These are phyloP conservation scores for Agrotis exclamationis DNA, from an alignment of 2,888 invertebrate genomes.

Conservation along the genomic window DNA sequence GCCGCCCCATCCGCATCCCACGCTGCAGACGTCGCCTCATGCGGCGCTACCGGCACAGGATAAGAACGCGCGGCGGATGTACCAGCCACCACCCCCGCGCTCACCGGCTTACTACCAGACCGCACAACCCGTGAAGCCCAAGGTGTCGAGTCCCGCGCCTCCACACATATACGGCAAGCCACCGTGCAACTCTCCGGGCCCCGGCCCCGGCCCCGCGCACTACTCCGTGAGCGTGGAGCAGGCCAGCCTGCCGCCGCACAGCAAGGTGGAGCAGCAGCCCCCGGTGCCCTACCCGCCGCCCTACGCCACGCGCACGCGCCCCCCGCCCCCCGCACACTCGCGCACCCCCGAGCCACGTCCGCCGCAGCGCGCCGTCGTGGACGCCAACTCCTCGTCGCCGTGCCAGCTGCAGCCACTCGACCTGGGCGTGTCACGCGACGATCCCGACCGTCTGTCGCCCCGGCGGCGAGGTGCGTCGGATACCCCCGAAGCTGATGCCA, in stretches of 20 bases:
- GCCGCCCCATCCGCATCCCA: conserved; percentile 89
- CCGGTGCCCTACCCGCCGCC: conserved; percentile 85
- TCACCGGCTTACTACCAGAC: conserved; percentile 88
- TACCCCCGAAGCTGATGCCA: conserved; percentile 92
- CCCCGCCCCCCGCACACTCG: conserved; percentile 91
- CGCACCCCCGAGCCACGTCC: conserved; percentile 90
- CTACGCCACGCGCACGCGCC: conserved; percentile 80
- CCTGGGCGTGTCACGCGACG: conserved; percentile 93
- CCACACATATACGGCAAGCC: conserved; percentile 94
- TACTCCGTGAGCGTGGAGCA: conserved; percentile 83
- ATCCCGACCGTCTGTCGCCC: conserved; percentile 91
- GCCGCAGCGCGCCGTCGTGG: conserved; percentile 80
- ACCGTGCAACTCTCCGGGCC: conserved; percentile 87
- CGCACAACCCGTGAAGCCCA: conserved; percentile 89
- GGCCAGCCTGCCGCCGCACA: conserved; percentile 89
- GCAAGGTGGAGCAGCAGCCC: conserved; percentile 89
- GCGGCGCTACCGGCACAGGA: conserved; percentile 78
- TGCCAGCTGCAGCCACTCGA: conserved; percentile 95
- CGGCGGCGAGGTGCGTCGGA: conserved; percentile 92
- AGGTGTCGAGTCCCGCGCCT: conserved; percentile 95
- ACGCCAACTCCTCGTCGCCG: conserved; percentile 81
- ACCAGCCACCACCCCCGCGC: conserved; percentile 81
- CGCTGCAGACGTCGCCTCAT: conserved; percentile 86
- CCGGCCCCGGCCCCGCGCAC: conserved; percentile 87
- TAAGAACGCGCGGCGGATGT: conserved; percentile 70